Evolutionary conservation across 2,888 invertebrate species (phyloP).

Genomic region (Caenorhabditis sp.): DNA sequence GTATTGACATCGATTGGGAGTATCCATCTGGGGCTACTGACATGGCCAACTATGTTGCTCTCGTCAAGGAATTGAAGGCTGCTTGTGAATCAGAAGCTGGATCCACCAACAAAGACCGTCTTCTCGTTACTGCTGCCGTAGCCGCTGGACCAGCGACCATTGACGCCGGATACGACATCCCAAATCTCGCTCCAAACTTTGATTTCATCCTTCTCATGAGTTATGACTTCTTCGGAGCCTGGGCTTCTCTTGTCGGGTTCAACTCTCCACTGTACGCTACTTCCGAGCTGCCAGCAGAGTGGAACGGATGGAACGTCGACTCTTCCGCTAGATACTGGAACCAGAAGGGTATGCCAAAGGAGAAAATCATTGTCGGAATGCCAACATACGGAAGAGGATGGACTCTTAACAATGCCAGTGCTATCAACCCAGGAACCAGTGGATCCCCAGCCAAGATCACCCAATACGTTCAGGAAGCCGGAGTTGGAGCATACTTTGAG

Average conservation of each 20-base stretch:
- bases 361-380: conserved; percentile 80
- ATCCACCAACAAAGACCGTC: conserved; percentile 83
- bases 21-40: conserved; percentile 85
- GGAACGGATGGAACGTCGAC: conserved; percentile 85
- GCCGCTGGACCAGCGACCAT: conserved; percentile 95
- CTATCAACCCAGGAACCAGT: conserved; percentile 72
- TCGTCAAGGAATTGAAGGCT: conserved; percentile 80
- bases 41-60: conserved; percentile 76
- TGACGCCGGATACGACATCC: conserved; percentile 90
- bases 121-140: conserved; percentile 90
- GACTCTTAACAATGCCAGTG: conserved; percentile 75
- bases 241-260: conserved; percentile 74
- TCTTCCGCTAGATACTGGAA: conserved; percentile 90
- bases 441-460: conserved; percentile 73
- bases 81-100: conserved; percentile 77
- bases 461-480: conserved; percentile 92
- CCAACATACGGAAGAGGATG: conserved; percentile 82
- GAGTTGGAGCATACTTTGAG: conserved; percentile 96
- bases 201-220: conserved; percentile 80
- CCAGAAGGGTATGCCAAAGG: conserved; percentile 79
- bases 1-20: conserved; percentile 84
- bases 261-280: conserved; percentile 77
- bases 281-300: conserved; percentile 67
- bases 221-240: conserved; percentile 79
- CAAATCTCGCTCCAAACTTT: conserved; percentile 80